Conservation (phyloP, 2,888 invertebrate species). For the Stenoptilia bipunctidactyla region DNA sequence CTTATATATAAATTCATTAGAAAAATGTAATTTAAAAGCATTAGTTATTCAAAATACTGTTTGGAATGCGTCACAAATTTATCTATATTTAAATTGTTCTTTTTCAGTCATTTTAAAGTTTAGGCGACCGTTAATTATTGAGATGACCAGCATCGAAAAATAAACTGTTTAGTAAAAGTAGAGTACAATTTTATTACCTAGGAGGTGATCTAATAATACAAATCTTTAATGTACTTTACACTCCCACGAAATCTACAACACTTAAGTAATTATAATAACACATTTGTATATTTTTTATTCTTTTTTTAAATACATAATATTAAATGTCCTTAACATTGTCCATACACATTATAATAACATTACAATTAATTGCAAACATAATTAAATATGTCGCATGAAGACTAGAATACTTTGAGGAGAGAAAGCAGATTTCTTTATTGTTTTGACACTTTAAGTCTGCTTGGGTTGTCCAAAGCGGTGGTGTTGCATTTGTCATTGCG, state of each 20-base stretch:
- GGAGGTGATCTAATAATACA: conserved; percentile 43
- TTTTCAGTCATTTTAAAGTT: conserved; percentile 33
- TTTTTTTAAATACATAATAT: conserved; percentile 39
- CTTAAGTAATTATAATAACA: conserved; percentile 35
- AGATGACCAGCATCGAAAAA: conserved; percentile 48
- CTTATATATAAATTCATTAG: too few species aligned
- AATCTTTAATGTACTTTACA: conserved; percentile 53
- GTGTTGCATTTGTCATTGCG: conserved; percentile 9
- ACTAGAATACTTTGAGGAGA: conserved; percentile 72
- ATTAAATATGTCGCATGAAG: conserved; percentile 57
- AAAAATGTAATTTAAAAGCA: conserved; percentile 23
- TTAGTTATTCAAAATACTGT: conserved; percentile 44
- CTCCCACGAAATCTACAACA: conserved; percentile 53
- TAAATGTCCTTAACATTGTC: conserved; percentile 40
- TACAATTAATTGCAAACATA: conserved; percentile 64
- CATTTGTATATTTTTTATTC: conserved; percentile 27
- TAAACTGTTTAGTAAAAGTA: conserved; percentile 17
- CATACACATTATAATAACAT: conserved; percentile 48
- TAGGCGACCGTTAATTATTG: conserved; percentile 30
- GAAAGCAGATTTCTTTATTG: conserved; percentile 56
- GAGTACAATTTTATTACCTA: conserved; percentile 32
- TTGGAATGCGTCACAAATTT: conserved; percentile 57
- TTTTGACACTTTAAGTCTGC: conserved; percentile 51
- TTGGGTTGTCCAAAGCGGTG: conserved; percentile 34
- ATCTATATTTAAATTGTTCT: conserved; percentile 28